Evolutionary conservation across 2,888 invertebrate genomes (phyloP).

Genomic region (Neocrepidodera transversa): DNA sequence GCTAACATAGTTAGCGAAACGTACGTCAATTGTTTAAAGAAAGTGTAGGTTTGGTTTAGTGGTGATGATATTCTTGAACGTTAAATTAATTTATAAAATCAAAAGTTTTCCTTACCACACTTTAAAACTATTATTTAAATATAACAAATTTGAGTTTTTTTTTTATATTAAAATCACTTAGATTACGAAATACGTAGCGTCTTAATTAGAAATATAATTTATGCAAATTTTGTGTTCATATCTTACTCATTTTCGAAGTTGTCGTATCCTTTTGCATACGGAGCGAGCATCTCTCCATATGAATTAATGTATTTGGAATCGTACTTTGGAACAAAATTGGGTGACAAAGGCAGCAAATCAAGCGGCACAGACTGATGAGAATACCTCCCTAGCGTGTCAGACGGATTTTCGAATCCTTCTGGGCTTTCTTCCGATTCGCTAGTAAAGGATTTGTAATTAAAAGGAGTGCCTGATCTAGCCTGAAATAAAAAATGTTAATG

Average conservation of each 20-base stretch:
- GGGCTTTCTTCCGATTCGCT: conserved; percentile 13
- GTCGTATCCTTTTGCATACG: conserved; percentile 29
- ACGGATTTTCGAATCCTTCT: conserved; percentile 17
- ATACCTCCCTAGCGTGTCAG: conserved; percentile 23
- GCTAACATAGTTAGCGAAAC: too few relatives aligned
- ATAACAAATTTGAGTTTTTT: too few relatives aligned
- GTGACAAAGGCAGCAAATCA: conserved; percentile 21
- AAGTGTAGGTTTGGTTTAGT: too few relatives aligned
- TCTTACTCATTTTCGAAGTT: conserved; percentile 16
- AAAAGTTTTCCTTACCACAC: too few relatives aligned
- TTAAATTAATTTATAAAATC: too few relatives aligned
- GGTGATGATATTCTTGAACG: too few relatives aligned
- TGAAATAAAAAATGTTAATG: conserved; percentile 11
- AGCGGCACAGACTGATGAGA: conserved; percentile 25
- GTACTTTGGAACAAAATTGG: conserved; percentile 18
- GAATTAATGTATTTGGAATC: conserved; percentile 17
- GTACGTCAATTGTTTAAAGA: too few relatives aligned
- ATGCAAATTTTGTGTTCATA: background rate
- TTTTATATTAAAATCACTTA: too few relatives aligned
- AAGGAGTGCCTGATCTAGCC: conserved; percentile 19
- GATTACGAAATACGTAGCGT: too few relatives aligned
- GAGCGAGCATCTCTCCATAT: conserved; percentile 13
- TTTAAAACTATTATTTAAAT: too few relatives aligned
- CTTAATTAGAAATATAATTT: too few relatives aligned
- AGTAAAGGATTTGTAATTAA: conserved; percentile 16